Conservation (phyloP, 1,140 invertebrate genomes). For the Aphelinus atriplicis region DNA sequence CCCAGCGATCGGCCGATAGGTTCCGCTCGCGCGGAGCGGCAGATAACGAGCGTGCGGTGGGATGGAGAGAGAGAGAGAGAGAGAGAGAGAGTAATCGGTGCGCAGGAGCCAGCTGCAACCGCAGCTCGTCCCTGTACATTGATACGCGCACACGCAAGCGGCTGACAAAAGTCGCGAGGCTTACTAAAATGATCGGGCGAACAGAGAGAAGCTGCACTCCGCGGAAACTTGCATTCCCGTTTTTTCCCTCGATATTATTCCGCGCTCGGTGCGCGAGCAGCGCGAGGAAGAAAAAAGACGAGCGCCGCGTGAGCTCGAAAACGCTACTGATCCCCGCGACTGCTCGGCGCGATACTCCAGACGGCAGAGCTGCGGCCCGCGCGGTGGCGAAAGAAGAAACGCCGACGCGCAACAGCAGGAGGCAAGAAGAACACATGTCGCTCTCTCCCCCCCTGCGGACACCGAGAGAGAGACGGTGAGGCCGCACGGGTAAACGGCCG, state of each 20-base stretch:
- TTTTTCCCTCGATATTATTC: too few species aligned
- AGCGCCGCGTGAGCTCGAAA: slow-evolving; percentile 25
- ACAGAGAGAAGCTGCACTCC: not conserved
- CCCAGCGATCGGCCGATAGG: too few species aligned
- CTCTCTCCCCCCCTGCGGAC: not conserved
- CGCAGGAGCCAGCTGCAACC: too few species aligned
- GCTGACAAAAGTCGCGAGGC: not conserved
- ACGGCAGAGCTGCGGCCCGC: slow-evolving; percentile 4
- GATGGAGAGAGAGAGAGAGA: too few species aligned
- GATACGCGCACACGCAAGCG: not conserved
- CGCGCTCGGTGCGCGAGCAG: not conserved
- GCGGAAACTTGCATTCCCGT: too few species aligned
- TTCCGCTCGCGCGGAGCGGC: too few species aligned
- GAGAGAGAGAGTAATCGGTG: too few species aligned
- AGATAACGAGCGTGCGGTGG: too few species aligned
- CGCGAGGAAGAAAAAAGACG: not conserved
- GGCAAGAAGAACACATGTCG: slow-evolving; percentile 25
- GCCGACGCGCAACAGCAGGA: not conserved
- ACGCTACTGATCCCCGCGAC: slow-evolving; percentile 30
- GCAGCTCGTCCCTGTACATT: too few species aligned
- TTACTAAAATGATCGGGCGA: too few species aligned
- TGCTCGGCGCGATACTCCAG: not conserved
- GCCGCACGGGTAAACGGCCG: too few species aligned
- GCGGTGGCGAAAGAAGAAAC: slow-evolving; percentile 3
- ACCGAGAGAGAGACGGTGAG: too few species aligned